A percentile compares a stretch with the other conserved stretches of the same genome.
phyloP scores from a whole-genome alignment of 2,113 vertebrate species.

The Thinocorus orbignyianus region DNA sequence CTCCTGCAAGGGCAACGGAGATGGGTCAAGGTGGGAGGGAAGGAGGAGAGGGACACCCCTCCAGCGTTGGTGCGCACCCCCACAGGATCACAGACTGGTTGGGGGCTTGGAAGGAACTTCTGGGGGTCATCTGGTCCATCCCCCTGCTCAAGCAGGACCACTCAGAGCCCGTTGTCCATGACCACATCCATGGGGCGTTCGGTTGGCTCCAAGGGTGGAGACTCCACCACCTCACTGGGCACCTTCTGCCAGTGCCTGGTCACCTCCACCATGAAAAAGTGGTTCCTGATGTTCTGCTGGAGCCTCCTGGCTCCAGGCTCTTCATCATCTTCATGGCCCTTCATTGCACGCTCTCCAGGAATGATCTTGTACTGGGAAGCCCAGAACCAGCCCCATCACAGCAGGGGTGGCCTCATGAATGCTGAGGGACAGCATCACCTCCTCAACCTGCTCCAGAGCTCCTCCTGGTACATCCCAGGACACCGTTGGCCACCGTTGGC shows the following conservation, averaged over 20 bases:
- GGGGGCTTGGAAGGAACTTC: neutral
- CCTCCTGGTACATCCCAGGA: neutral
- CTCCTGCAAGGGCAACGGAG: conserved; percentile 69
- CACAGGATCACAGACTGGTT: neutral
- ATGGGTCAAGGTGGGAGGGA: neutral
- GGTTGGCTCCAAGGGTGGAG: neutral
- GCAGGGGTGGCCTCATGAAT: neutral
- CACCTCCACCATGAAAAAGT: neutral
- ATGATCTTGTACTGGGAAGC: neutral
- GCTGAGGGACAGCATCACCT: neutral
- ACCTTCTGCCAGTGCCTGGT: neutral
- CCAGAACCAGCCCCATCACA: neutral
- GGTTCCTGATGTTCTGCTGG: neutral
- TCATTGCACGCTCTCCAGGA: neutral
- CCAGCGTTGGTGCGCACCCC: rapidly evolving
- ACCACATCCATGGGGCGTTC: rapidly evolving
- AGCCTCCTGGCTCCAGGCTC: neutral
- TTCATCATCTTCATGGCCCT: neutral
- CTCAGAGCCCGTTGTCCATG: neutral
- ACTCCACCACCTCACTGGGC: neutral
- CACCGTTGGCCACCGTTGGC: neutral
- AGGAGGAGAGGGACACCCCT: neutral
- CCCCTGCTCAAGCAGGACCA: neutral
- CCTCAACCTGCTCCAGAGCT: neutral
- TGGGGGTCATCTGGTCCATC: neutral